phyloP scores from a whole-genome alignment of 2,797 vertebrate genomes.

The Sebastiscus albofasciatus region DNA sequence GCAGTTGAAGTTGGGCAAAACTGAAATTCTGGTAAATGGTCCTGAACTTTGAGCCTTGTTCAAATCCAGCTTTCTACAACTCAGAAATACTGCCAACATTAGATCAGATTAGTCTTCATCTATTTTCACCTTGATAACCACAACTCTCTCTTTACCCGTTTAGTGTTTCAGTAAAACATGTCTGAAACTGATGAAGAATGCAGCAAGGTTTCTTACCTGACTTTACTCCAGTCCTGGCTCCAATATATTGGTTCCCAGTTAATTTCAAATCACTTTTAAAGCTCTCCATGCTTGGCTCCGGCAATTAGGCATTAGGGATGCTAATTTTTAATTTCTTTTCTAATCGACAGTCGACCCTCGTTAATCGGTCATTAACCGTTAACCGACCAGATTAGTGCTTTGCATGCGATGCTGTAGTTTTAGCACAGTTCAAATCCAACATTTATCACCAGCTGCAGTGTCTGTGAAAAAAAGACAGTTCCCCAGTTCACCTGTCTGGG shows the following conservation, averaged over 20 bases:
- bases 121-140: not conserved
- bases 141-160: not conserved
- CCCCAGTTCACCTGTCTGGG: no score
- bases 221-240: no score
- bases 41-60: not conserved
- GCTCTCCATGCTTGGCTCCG: not conserved
- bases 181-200: not conserved
- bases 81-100: not conserved
- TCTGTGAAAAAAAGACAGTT: no score
- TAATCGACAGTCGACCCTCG: no score
- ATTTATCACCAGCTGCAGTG: no score
- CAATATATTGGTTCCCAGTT: not conserved
- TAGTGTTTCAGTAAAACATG: not conserved
- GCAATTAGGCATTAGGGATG: no score
- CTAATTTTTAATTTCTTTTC: no score
- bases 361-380: no score
- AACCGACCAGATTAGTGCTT: no score
- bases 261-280: not conserved
- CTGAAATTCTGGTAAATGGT: not conserved
- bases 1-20: not conserved
- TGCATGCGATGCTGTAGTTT: no score
- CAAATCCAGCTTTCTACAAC: not conserved
- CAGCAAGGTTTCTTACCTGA: not conserved
- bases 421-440: no score
- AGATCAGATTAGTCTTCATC: not conserved